These are phyloP conservation scores for Eptatretus atami DNA, from an alignment of 2,797 vertebrate species.

Conservation along the genomic window DNA sequence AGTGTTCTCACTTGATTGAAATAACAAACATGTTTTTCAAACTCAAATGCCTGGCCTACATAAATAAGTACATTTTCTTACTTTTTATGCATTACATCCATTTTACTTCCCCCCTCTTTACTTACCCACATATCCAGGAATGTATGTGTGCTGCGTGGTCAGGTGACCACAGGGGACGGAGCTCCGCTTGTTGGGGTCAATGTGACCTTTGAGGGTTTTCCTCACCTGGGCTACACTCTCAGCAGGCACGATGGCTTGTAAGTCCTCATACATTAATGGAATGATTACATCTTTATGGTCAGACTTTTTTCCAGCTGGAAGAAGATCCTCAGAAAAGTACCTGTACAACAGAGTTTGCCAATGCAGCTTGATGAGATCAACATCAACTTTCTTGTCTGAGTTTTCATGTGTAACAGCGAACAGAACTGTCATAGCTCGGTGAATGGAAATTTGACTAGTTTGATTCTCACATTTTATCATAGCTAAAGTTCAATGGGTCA, in stretches of 20 bases:
- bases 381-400: too few species aligned
- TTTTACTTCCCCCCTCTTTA: not conserved
- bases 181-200: slow-evolving; percentile 73
- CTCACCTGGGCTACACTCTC: slow-evolving; percentile 62
- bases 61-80: too few species aligned
- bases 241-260: slow-evolving; percentile 79
- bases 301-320: not conserved
- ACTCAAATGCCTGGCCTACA: too few species aligned
- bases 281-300: not conserved
- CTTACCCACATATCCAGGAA: slow-evolving; percentile 17
- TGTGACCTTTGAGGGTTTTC: slow-evolving; percentile 59
- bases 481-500: too few species aligned
- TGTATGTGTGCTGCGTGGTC: slow-evolving; percentile 52
- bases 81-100: too few species aligned
- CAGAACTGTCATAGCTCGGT: too few species aligned
- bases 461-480: too few species aligned
- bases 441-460: too few species aligned
- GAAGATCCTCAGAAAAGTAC: not conserved
- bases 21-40: too few species aligned
- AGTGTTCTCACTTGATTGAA: too few species aligned
- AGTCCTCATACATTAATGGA: not conserved
- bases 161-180: slow-evolving; percentile 40
- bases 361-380: too few species aligned
- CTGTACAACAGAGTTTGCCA: not conserved
- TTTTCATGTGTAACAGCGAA: too few species aligned